Conservation (phyloP, 1,140 invertebrate species). For the Pemphigus obesinymphae region DNA sequence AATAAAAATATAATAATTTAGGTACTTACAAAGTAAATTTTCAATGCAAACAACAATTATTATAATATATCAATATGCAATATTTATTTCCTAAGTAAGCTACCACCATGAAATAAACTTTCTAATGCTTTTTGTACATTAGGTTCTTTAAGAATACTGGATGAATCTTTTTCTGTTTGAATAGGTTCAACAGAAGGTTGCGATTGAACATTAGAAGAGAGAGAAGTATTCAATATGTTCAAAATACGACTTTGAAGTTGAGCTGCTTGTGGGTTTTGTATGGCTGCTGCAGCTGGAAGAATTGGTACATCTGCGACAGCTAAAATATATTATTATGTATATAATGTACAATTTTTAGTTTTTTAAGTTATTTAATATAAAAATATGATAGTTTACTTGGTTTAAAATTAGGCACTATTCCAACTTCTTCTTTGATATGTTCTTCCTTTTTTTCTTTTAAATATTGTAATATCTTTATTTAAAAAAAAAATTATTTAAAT, state of each 20-base stretch:
- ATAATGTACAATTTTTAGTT: background rate
- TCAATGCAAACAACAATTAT: background rate
- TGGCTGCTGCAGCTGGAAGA: conserved; percentile 48
- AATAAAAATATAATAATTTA: no score
- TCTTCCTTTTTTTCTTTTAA: conserved; percentile 38
- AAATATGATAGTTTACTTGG: background rate
- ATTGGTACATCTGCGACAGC: conserved; percentile 5
- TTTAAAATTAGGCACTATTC: background rate
- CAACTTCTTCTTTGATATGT: conserved; percentile 38
- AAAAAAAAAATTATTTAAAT: background rate
- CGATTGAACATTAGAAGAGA: conserved; percentile 42
- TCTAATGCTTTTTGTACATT: conserved; percentile 72
- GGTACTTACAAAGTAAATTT: background rate
- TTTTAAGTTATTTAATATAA: background rate
- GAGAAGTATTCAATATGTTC: conserved; percentile 67
- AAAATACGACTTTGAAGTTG: conserved; percentile 80
- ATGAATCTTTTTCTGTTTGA: conserved; percentile 45
- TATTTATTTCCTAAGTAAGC: conserved; percentile 44
- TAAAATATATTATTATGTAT: background rate
- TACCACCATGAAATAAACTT: conserved; percentile 61
- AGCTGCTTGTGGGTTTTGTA: conserved; percentile 57
- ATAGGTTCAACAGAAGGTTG: conserved; percentile 41
- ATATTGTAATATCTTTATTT: conserved; percentile 10
- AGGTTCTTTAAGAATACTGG: conserved; percentile 61
- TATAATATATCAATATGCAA: background rate